phyloP scores from a whole-genome alignment of 2,888 invertebrate genomes.

The Beris chalybata region DNA sequence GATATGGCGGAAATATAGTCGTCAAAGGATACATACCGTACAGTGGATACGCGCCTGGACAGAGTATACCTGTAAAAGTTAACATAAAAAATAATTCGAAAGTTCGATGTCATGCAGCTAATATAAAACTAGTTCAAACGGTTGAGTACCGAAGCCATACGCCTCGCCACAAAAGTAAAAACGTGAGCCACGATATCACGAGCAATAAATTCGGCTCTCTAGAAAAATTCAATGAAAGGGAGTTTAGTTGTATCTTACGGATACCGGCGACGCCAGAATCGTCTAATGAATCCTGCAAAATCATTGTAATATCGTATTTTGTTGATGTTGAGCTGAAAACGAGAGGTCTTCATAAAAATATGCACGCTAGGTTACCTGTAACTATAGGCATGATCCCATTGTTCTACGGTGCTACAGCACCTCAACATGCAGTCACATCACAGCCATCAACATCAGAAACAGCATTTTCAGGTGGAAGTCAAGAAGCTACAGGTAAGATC shows the following conservation, averaged over 20 bases:
- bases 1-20: constrained; percentile 8
- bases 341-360: constrained; percentile 67
- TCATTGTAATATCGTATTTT: constrained; percentile 74
- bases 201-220: constrained; percentile 61
- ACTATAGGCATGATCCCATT: constrained; percentile 64
- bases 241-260: constrained; percentile 65
- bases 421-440: constrained; percentile 9
- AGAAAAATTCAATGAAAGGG: constrained; percentile 63
- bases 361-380: constrained; percentile 66
- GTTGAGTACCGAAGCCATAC: constrained; percentile 53
- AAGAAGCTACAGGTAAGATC: constrained; percentile 44
- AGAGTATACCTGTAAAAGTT: constrained; percentile 69
- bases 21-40: constrained; percentile 60
- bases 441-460: constrained; percentile 22
- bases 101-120: constrained; percentile 65
- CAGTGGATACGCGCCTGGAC: constrained; percentile 75
- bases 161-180: constrained; percentile 53
- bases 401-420: constrained; percentile 54
- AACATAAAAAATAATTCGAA: constrained; percentile 77
- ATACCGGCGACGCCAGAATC: constrained; percentile 76
- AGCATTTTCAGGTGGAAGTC: constrained; percentile 46
- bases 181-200: constrained; percentile 52
- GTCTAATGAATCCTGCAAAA: constrained; percentile 69
- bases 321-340: constrained; percentile 63
- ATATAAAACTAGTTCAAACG: constrained; percentile 68